phyloP scores from a whole-genome alignment of 2,797 vertebrate species.

The Ataeniobius toweri region DNA sequence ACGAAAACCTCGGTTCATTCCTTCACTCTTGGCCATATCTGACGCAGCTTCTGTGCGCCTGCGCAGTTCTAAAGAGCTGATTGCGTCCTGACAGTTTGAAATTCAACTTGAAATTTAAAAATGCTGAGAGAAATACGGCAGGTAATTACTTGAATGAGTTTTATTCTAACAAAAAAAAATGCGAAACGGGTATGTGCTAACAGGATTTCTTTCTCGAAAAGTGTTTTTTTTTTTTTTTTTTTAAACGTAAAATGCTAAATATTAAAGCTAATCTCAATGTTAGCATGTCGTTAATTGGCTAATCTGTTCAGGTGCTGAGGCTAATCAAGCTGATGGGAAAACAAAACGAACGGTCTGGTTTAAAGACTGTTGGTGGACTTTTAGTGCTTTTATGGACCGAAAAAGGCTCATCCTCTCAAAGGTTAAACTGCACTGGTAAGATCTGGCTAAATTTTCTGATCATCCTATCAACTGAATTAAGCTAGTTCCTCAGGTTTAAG shows the following conservation, averaged over 20 bases:
- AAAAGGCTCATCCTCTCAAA: neutral
- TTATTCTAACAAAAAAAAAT: neutral
- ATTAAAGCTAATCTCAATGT: slow-evolving; percentile 3
- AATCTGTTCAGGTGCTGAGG: slow-evolving; percentile 57
- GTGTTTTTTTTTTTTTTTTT: neutral
- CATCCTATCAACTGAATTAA: neutral
- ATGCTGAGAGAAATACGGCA: slow-evolving; percentile 61
- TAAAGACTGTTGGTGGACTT: slow-evolving; percentile 48
- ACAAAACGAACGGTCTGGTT: neutral
- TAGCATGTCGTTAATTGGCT: slow-evolving; percentile 27
- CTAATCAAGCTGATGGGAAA: slow-evolving; percentile 47
- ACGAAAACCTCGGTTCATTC: neutral
- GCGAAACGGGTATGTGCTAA: neutral
- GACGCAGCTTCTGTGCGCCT: neutral
- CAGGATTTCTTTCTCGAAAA: neutral
- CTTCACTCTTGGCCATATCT: neutral
- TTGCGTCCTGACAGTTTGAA: neutral
- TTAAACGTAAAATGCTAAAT: neutral
- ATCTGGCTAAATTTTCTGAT: neutral
- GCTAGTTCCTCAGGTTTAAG: neutral
- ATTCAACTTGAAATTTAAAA: neutral
- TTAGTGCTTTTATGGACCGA: slow-evolving; percentile 63
- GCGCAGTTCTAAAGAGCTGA: neutral
- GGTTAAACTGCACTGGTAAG: slow-evolving; percentile 61
- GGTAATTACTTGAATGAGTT: slow-evolving; percentile 28